A percentile compares a stretch with the other conserved stretches of the same genome.
Conservation (phyloP, 2,113 vertebrate genomes). For the Gasterosteus nipponicus region DNA sequence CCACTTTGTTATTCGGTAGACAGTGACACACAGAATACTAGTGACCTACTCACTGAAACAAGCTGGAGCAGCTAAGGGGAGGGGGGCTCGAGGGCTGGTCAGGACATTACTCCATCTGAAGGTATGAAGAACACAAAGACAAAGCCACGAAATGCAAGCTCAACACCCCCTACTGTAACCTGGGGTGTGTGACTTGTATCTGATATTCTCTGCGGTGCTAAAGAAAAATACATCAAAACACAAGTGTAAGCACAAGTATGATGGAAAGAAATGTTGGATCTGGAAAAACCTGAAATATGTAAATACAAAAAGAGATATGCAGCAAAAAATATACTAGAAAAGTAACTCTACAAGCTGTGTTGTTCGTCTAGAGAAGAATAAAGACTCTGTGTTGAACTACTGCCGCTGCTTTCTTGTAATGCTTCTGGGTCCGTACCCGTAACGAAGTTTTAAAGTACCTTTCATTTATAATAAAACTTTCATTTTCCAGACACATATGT, state of each 20-base stretch:
- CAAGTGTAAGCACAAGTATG: background rate
- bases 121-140: background rate
- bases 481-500: background rate
- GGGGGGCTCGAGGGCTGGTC: background rate
- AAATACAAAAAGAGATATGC: background rate
- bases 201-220: background rate
- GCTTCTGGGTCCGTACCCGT: too few species aligned
- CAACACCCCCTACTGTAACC: background rate
- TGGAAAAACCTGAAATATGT: background rate
- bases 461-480: background rate
- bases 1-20: conserved; percentile 10
- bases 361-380: too few species aligned
- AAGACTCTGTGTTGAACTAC: too few species aligned
- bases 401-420: too few species aligned
- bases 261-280: background rate
- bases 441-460: background rate
- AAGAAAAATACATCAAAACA: background rate
- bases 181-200: background rate
- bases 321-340: background rate
- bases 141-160: background rate
- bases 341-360: background rate
- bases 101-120: background rate
- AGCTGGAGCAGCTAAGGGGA: background rate
- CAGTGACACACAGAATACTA: background rate
- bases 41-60: background rate